Base-by-base conservation (phyloP, 2,113 vertebrate species). In the Caretta caretta region DNA sequence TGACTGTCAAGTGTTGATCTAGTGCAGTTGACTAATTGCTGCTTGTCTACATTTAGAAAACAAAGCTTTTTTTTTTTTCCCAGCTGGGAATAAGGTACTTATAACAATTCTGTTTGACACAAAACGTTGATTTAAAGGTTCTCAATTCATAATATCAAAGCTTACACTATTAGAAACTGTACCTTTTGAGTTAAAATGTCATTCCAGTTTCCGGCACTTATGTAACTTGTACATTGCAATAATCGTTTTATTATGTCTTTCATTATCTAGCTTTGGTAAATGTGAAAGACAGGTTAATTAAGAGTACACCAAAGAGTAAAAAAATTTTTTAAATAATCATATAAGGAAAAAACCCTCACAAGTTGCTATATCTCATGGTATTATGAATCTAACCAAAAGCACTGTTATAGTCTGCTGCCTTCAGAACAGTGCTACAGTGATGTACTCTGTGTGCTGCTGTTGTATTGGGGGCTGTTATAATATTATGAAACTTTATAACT, bases 271-370 rank as follows among this genome's bases (percentile, higher is more conserved):
- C 76, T 79, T 93, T 88, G 53, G 53, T 80, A 84, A 89, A 59
- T 48, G 24, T 1, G 56, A 76, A 83, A 50, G 10, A 35, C 35
- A 27, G 83, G 8, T 22, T 89, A 22, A 46, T 90, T 35, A 17
- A n/a, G 51, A 79, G 10, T 5, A 80, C 78, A 38, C 24, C 11
- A 88, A 53, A 79, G 50, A 83, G 19, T 88, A 86, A 91, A 88
- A 96, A 94, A 89, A 87, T 87, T 92, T 93, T 72, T 91, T 94
- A 95, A 94, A 96, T 14, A 59, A 62, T 31, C 27, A 31, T 29
- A 29, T 62, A 62, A 29, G 57, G 57, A 31, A 62, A 62, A 62
- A 62, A 29, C 27, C 82, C 94, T 92, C 87, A 83, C 62, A 0
- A 25, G 10, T 78, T 50, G 38, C 83, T 95, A 50, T 96, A 90